Evolutionary conservation across 1,140 invertebrate genomes (phyloP).

Genomic region (Neuroterus valhalla): DNA sequence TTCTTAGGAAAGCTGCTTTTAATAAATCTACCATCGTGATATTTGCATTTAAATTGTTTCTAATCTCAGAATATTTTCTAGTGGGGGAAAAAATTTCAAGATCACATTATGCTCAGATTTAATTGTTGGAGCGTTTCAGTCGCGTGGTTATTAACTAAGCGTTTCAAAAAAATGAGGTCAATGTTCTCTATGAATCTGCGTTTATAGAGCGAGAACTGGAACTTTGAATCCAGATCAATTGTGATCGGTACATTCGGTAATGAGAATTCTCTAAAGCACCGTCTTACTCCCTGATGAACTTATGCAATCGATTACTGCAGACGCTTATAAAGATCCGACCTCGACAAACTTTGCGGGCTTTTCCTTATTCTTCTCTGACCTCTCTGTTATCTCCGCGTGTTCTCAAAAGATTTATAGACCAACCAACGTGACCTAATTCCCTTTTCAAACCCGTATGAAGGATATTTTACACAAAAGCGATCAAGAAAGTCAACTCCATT

Average conservation of each 20-base stretch:
- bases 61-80: no score
- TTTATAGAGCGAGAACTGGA: background rate
- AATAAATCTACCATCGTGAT: no score
- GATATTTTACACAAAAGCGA: background rate
- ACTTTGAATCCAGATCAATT: background rate
- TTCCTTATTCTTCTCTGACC: slow-evolving; percentile 6
- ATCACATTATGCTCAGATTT: no score
- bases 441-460: slow-evolving; percentile 18
- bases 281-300: background rate
- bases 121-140: no score
- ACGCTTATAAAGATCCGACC: slow-evolving; percentile 23
- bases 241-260: background rate
- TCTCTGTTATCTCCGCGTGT: slow-evolving; percentile 13
- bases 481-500: background rate
- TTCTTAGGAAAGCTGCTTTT: no score
- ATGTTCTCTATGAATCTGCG: no score
- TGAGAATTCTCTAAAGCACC: background rate
- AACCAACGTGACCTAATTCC: slow-evolving; percentile 22
- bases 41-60: no score
- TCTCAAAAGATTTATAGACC: slow-evolving; percentile 11
- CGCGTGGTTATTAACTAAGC: no score
- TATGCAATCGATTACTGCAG: slow-evolving; percentile 4
- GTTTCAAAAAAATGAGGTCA: no score
- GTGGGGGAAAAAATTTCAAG: no score
- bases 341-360: slow-evolving; percentile 1